phyloP scores from a whole-genome alignment of 2,797 vertebrate genomes.

The Tokudaia muenninki region DNA sequence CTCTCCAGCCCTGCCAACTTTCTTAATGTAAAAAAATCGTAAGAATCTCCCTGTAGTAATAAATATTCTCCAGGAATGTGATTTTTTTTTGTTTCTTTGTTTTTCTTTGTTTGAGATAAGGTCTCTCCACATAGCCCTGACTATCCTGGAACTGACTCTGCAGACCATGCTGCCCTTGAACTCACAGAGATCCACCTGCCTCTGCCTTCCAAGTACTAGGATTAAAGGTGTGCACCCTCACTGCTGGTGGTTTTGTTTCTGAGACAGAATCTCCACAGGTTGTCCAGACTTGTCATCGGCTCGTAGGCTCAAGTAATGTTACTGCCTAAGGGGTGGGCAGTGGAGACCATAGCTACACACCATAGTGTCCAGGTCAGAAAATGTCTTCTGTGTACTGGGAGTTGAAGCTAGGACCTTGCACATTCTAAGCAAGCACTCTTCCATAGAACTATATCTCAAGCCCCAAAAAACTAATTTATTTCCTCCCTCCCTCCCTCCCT shows the following conservation, averaged over 20 bases:
- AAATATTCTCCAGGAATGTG: slow-evolving; percentile 7
- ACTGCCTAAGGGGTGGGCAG: neutral
- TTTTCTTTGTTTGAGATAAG: neutral
- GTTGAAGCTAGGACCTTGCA: neutral
- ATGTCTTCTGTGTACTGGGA: neutral
- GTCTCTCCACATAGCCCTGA: neutral
- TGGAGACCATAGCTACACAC: neutral
- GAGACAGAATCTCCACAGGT: neutral
- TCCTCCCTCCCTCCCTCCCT: no score
- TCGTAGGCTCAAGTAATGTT: neutral
- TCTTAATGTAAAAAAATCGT: neutral
- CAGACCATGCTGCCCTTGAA: neutral
- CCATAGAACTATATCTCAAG: neutral
- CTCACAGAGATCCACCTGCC: neutral
- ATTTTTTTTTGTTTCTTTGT: neutral
- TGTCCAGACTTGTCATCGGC: neutral
- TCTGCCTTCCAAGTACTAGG: neutral
- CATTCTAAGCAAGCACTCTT: neutral
- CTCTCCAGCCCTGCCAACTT: neutral
- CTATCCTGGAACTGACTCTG: neutral
- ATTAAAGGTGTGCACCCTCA: neutral
- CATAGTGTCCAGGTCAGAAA: neutral
- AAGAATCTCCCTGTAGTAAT: slow-evolving; percentile 13
- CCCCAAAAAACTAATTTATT: neutral
- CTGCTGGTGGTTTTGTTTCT: neutral